phyloP scores from a whole-genome alignment of 64 coral and sea anemone species.

The Stichodactyla helianthus region DNA sequence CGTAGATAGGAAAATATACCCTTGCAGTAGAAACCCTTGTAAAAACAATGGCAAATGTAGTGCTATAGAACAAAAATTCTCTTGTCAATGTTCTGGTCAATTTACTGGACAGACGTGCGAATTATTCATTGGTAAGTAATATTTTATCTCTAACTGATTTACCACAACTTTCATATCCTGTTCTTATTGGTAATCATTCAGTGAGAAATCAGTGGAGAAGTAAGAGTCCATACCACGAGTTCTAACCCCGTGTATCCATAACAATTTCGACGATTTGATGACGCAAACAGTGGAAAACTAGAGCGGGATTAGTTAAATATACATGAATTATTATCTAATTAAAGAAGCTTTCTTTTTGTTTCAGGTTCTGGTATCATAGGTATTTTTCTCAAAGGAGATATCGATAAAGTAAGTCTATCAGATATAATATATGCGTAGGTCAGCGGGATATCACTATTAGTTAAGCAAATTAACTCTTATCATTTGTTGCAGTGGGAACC shows the following conservation, averaged over 20 bases:
- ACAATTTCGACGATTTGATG: too few relatives aligned
- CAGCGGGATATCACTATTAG: background rate
- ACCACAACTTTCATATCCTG: background rate
- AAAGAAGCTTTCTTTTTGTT: background rate
- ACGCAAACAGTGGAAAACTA: too few relatives aligned
- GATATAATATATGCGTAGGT: background rate
- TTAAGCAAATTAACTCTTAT: background rate
- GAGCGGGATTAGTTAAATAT: too few relatives aligned
- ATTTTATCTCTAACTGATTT: background rate
- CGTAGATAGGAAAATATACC: background rate
- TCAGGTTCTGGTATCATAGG: background rate
- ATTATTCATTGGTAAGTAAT: background rate
- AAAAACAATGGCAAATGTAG: slow-evolving; percentile 6
- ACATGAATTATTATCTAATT: too few relatives aligned
- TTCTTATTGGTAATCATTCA: background rate
- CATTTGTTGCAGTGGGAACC: slow-evolving; percentile 11
- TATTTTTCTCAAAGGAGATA: background rate
- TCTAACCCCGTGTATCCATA: too few relatives aligned
- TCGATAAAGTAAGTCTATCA: background rate
- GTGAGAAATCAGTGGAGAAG: too few relatives aligned
- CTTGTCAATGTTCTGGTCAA: background rate
- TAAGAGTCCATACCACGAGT: too few relatives aligned
- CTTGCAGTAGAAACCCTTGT: background rate
- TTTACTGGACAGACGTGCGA: background rate
- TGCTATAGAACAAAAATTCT: background rate